phyloP scores from a whole-genome alignment of 2,888 invertebrate genomes.

The Phyto melanocephala region DNA sequence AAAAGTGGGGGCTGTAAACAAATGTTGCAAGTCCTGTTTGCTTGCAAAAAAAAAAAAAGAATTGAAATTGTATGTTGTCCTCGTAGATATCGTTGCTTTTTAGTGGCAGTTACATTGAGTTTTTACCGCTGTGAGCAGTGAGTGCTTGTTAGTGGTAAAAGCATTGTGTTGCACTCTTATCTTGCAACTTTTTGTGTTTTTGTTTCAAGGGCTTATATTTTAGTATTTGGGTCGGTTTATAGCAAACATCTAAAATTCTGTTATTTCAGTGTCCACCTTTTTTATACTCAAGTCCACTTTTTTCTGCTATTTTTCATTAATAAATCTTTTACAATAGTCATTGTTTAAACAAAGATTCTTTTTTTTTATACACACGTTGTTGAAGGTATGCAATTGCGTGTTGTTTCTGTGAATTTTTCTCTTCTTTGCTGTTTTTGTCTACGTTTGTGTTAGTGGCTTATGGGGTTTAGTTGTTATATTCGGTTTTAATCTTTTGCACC shows the following conservation, averaged over 20 bases:
- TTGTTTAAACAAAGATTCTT: constrained; percentile 22
- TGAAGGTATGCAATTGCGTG: constrained; percentile 23
- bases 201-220: constrained; percentile 32
- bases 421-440: constrained; percentile 36
- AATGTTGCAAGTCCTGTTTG: constrained; percentile 19
- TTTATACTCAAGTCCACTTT: background rate
- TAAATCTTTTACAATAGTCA: constrained; percentile 59
- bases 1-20: constrained; percentile 21
- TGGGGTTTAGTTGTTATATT: constrained; percentile 36
- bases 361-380: constrained; percentile 23
- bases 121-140: constrained; percentile 16
- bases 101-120: constrained; percentile 41
- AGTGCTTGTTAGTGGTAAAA: constrained; percentile 35
- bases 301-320: constrained; percentile 55
- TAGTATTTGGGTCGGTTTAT: constrained; percentile 20
- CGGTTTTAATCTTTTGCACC: constrained; percentile 65
- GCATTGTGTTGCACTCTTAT: constrained; percentile 41
- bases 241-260: background rate
- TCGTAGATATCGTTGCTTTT: constrained; percentile 26
- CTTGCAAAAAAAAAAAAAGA: background rate
- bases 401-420: background rate
- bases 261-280: constrained; percentile 29
- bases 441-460: constrained; percentile 20
- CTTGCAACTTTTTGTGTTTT: background rate
- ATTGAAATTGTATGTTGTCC: constrained; percentile 34